Evolutionary conservation across 2,888 invertebrate species (phyloP), one percentile per base, ranked within the genome.

Genomic region (Pinctada fucata): DNA sequence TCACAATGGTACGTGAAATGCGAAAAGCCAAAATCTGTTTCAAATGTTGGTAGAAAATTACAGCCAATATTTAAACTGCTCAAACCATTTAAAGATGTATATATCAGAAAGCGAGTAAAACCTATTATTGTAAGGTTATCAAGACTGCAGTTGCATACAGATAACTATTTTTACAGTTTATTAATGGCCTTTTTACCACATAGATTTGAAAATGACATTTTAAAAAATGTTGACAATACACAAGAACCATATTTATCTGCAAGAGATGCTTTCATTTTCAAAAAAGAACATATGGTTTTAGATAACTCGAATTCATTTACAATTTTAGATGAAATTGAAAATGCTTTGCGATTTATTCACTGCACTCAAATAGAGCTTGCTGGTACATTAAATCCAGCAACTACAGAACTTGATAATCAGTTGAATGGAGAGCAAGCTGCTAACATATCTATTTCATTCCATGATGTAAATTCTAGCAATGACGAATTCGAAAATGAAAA

Each of bases 291-390:
- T 2, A 63, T 82, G 49, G 71, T 75, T 65, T 47, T 78, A n/a
- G 70, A 48, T 64, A 58, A 76, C 50, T 51, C 71, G 16, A 67
- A 76, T 16, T 72, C 48, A 51, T 63, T 51, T 58, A 69, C 76
- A 48, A n/a, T 75, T 66, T n/a, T 72, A 64, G 69, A 74, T 72
- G 76, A 78, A 69, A 74, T 82, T 70, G 82, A 82, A 75, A 76
- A 67, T 68, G 72, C 69, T 50, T 72, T 82, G n/a, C 58, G 76
- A 47, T 31, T 69, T 3, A 65, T 78, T 8, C 66, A 67, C 49
- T 52, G 49, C 31, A 73, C 78, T 10, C 69, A 72, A 66, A 50
- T 70, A 70, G 78, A 79, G 50, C 64, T 79, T 16, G 79, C 72
- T 47, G 58, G 63, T 64, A 70, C 75, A 31, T 69, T 82, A 69